Evolutionary conservation across 2,797 vertebrate genomes (phyloP).

Genomic region (Chloroceryle inda): DNA sequence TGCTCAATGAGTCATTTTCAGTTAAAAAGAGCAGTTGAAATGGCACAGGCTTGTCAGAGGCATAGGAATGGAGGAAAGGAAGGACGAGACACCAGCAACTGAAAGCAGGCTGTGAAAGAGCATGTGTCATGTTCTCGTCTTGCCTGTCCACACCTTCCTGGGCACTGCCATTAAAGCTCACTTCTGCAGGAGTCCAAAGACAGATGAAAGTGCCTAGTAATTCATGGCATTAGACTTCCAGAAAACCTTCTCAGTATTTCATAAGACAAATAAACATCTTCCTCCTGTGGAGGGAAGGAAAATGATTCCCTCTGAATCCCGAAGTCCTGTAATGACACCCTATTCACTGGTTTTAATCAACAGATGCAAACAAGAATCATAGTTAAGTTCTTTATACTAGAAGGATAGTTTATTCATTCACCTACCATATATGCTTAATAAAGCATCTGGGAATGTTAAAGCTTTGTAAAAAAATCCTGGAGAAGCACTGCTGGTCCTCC

Average conservation of each 20-base stretch:
- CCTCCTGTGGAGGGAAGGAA: neutral
- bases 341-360: neutral
- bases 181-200: neutral
- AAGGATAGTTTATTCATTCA: neutral
- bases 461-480: neutral
- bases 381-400: neutral
- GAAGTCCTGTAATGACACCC: neutral
- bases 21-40: neutral
- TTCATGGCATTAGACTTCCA: neutral
- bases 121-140: neutral
- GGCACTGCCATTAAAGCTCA: neutral
- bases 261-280: neutral
- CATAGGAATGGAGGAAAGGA: neutral
- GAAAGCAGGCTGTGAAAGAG: neutral
- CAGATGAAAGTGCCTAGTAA: neutral
- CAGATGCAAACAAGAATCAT: neutral
- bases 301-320: neutral
- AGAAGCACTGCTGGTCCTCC: neutral
- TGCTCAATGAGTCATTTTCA: neutral
- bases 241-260: neutral
- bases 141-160: neutral
- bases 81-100: neutral
- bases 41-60: neutral
- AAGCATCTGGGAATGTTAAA: neutral
- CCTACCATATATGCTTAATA: neutral